Evolutionary conservation across 2,888 invertebrate genomes (phyloP).

Genomic region (Cryptops parisi): DNA sequence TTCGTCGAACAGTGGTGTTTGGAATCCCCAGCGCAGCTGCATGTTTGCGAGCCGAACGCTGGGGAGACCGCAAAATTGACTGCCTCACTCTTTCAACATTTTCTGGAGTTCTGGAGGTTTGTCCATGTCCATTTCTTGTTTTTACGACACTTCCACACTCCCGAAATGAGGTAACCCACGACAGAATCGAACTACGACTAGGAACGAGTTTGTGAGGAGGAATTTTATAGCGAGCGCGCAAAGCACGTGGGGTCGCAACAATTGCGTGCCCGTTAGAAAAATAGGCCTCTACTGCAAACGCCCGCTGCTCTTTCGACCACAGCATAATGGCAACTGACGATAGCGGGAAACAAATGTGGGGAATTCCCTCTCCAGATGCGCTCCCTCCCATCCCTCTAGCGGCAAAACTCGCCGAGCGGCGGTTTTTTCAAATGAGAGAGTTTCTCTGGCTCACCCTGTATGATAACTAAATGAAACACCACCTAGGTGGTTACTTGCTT

Average conservation of each 20-base stretch:
- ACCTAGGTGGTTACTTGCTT: no score
- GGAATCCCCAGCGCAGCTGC: constrained; percentile 10
- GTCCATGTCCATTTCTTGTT: constrained; percentile 20
- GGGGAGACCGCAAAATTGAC: not conserved
- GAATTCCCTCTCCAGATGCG: not conserved
- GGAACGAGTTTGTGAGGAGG: constrained; percentile 21
- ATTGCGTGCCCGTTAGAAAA: not conserved
- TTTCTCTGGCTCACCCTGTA: not conserved
- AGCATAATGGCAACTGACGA: not conserved
- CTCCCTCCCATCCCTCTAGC: not conserved
- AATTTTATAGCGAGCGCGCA: constrained; percentile 17
- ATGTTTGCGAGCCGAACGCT: constrained; percentile 11
- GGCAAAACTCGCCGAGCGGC: not conserved
- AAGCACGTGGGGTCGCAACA: not conserved
- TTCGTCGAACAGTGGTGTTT: constrained; percentile 2
- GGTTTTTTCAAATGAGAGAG: not conserved
- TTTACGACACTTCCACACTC: constrained; percentile 20
- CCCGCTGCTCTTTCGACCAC: not conserved
- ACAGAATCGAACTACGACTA: constrained; percentile 23
- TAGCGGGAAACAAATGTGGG: not conserved
- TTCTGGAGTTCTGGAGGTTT: constrained; percentile 22
- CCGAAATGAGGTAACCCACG: constrained; percentile 23
- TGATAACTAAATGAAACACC: no score
- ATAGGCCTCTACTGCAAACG: not conserved
- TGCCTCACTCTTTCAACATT: constrained; percentile 23